Evolutionary conservation across 2,113 vertebrate genomes (phyloP).

Genomic region (Myiozetetes cayanensis): DNA sequence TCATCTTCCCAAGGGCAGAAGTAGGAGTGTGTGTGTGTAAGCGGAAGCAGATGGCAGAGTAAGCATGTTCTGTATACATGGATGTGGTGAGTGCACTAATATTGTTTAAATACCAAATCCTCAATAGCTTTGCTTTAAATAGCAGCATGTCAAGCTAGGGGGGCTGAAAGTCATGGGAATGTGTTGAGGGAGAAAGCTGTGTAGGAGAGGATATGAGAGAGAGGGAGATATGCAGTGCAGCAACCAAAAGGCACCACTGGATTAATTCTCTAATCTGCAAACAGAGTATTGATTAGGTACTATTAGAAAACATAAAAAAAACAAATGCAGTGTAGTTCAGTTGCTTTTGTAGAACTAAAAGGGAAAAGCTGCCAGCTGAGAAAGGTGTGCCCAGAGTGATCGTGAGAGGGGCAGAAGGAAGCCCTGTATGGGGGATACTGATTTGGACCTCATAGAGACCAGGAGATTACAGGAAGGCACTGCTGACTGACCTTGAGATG

Average conservation of each 20-base stretch:
- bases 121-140: neutral
- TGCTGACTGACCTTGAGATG: neutral
- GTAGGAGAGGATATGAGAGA: neutral
- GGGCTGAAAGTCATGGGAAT: neutral
- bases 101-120: neutral
- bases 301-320: neutral
- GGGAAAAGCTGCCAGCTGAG: neutral
- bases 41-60: neutral
- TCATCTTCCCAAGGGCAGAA: slow-evolving; percentile 29
- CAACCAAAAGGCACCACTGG: neutral
- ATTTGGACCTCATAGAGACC: neutral
- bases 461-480: neutral
- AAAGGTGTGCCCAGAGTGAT: neutral
- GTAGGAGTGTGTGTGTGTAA: neutral
- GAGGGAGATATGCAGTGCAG: neutral
- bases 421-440: fast-evolving
- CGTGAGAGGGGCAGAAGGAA: neutral
- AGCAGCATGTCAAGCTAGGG: neutral
- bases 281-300: neutral
- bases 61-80: neutral
- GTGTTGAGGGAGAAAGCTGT: neutral
- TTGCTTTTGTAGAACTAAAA: neutral
- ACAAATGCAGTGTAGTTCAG: fast-evolving
- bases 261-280: neutral
- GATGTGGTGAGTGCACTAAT: neutral